Conservation (phyloP, 2,888 invertebrate species). For the Acleris sparsana region DNA sequence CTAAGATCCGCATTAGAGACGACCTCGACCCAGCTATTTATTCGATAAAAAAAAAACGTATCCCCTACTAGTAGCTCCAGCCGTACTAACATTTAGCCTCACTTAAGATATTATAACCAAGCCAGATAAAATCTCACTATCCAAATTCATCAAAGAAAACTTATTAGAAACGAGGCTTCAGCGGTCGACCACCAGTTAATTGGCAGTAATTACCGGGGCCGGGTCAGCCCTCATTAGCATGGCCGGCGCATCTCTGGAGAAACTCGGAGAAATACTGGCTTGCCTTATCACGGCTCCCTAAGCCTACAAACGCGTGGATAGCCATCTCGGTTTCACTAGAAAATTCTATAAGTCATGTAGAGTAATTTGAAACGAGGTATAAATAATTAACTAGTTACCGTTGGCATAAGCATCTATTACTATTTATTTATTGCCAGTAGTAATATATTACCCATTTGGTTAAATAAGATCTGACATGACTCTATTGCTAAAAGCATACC, state of each 20-base stretch:
- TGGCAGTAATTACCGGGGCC: constrained; percentile 17
- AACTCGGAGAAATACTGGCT: constrained; percentile 29
- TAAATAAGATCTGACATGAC: no score
- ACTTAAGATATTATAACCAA: no score
- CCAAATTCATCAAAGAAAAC: not conserved
- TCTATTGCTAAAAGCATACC: no score
- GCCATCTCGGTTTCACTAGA: constrained; percentile 32
- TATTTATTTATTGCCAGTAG: no score
- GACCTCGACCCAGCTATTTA: no score
- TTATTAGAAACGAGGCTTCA: not conserved
- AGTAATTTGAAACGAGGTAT: constrained; percentile 7
- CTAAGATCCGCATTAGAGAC: no score
- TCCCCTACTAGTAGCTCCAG: no score
- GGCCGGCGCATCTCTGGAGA: constrained; percentile 34
- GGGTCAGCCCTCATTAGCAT: constrained; percentile 35
- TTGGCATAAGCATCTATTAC: not conserved
- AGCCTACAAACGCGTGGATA: constrained; percentile 28
- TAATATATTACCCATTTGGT: no score
- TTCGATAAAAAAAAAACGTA: no score
- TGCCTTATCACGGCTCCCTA: constrained; percentile 22
- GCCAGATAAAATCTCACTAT: no score
- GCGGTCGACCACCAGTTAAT: constrained; percentile 14
- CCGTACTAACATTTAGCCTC: no score
- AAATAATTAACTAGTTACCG: not conserved
- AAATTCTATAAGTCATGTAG: constrained; percentile 18